Conservation (phyloP, 2,113 vertebrate species). For the Micromys minutus region DNA sequence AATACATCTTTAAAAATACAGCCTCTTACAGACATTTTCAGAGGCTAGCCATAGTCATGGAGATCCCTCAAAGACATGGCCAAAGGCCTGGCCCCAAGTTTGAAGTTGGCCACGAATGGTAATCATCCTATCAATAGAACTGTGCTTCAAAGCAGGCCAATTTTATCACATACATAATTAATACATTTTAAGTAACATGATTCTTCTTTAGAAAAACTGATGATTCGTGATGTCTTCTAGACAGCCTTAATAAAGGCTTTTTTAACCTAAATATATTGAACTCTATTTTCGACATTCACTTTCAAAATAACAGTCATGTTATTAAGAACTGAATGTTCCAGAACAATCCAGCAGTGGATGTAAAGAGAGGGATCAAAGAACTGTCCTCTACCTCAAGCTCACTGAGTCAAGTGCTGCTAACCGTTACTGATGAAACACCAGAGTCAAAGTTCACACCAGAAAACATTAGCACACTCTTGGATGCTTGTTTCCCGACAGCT, state of each 20-base stretch:
- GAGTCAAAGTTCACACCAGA: constrained; percentile 55
- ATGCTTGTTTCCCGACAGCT: constrained; percentile 23
- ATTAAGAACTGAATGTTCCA: constrained; percentile 66
- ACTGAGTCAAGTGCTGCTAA: constrained; percentile 19
- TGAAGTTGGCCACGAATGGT: not conserved
- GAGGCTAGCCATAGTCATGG: not conserved
- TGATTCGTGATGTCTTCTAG: not conserved
- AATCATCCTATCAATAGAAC: not conserved
- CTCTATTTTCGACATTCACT: constrained; percentile 67
- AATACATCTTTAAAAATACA: not conserved
- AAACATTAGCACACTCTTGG: constrained; percentile 28
- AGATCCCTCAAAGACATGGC: not conserved
- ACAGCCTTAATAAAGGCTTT: constrained; percentile 46
- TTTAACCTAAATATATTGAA: constrained; percentile 66
- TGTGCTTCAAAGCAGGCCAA: not conserved
- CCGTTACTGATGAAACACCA: constrained; percentile 11
- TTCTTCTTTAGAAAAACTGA: not conserved
- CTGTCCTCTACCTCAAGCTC: constrained; percentile 43
- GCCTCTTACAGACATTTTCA: not conserved
- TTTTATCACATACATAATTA: not conserved
- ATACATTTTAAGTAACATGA: not conserved
- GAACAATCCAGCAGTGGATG: constrained; percentile 48
- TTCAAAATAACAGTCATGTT: constrained; percentile 58
- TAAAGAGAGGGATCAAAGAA: constrained; percentile 69
- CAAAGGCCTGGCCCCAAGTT: not conserved